Base-by-base conservation (phyloP, 1,140 invertebrate genomes). In the Physella acuta region DNA sequence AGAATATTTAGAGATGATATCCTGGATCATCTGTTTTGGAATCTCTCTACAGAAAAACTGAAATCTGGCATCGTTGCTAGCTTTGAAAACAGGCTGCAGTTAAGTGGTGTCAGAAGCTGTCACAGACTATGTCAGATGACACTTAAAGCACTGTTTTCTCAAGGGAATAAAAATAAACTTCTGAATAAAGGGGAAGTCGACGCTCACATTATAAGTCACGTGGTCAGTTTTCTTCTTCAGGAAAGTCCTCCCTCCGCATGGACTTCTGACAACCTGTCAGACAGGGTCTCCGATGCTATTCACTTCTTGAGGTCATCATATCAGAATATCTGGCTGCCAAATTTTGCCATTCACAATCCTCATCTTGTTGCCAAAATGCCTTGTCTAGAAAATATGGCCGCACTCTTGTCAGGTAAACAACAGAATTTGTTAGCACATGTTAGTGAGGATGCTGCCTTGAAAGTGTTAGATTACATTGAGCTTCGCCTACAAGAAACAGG, bases 331-430 rank as follows among this genome's bases (percentile, higher is more conserved):
- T 73, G 75, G 30, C 73, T 82, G 31, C 79, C 80, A 30, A 74
- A 76, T 34, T 81, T 81, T 68, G 73, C 77, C 60, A 56, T 80
- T 2, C 73, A 76, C 61, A 80, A 81, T 60, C 78, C 77, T 26
- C 77, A 79, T 51, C 70, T 82, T 3, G 34, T 71, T 28, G 74
- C 74, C 24, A 70, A 82, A 62, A 74, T 78, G 70, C 77, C 78
- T 14, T 56, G 63, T 64, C 39, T 82, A 61, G 56, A 74, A 31
- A 51, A 69, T 3, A 70, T 76, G 16, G 63, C 71, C 24, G 55
- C 77, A 4, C 51, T 82, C 31, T 56, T 56, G 11, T 61, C 66
- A 52, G 73, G 72, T 0, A 62, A 73, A 37, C 80, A 82, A 52
- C 71, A 75, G 24, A 80, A 82, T 60, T 30, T 82, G 14, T 55